phyloP scores from a whole-genome alignment of 2,797 vertebrate species.

The Poecilia wingei region DNA sequence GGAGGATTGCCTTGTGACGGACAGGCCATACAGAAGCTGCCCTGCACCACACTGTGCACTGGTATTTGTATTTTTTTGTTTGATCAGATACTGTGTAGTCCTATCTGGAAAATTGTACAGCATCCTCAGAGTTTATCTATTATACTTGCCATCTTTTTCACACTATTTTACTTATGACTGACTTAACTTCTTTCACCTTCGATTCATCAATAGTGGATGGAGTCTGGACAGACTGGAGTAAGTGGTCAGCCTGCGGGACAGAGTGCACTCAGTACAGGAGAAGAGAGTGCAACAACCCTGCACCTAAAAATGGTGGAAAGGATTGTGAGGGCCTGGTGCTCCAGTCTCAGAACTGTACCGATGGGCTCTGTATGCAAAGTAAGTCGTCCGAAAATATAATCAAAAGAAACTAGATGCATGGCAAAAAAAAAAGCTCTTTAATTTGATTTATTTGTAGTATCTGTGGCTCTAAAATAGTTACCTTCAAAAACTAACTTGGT shows the following conservation, averaged over 20 bases:
- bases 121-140: background rate
- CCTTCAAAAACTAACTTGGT: no score
- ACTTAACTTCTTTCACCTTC: background rate
- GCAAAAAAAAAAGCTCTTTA: conserved; percentile 7
- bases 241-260: conserved; percentile 96
- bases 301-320: conserved; percentile 93
- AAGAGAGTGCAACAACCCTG: conserved; percentile 90
- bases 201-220: conserved; percentile 87
- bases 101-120: background rate
- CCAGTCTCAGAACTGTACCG: conserved; percentile 96
- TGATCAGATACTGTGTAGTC: background rate
- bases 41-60: conserved; percentile 91
- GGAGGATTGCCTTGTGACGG: conserved; percentile 92
- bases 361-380: conserved; percentile 98
- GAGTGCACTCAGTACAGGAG: conserved; percentile 98
- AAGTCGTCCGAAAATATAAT: conserved; percentile 69
- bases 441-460: background rate
- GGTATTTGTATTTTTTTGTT: conserved; percentile 73
- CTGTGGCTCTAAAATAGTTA: background rate
- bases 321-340: conserved; percentile 93
- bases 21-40: conserved; percentile 89
- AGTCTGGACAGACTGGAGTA: conserved; percentile 97
- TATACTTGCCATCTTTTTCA: background rate
- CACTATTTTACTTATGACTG: background rate
- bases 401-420: background rate